Base-by-base conservation (phyloP, 2,888 invertebrate species). In the Dorcus parallelipipedus region DNA sequence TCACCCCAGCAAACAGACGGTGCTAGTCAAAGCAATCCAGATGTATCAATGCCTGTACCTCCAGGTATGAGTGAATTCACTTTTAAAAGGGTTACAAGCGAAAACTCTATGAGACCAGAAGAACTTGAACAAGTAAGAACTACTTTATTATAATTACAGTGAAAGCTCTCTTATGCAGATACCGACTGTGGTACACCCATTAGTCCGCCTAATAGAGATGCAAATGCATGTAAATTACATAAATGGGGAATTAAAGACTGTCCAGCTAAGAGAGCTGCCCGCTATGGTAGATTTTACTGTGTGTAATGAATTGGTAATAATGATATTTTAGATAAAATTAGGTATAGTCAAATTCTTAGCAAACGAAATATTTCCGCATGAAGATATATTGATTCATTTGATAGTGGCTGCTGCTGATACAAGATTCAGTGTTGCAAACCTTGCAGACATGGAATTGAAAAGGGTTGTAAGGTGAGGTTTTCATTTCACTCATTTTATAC, bases 351-450 rank as follows among this genome's bases (percentile, higher is more conserved):
- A 90, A 71, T 92, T 96, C 70, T 81, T 96, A 54, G 85, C 88
- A 49, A 85, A 87, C 64, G 92, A 92, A 50, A 83, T 93, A 42
- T 90, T 94, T 69, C 82, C 84, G 26, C 87, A 89, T 69, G 83
- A 85, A 23, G 91, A 92, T 58, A 84, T 90, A 33, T 81, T 93
- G 20, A 79, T 90, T 61, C 89, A 91, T 54, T 80, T 94, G 59
- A 86, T 95, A 7, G 86, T 96, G 5, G 95, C 92, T 2, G 90
- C 93, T 0, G 89, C 95, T 0, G 96, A 96, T 73, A 92, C 94
- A 0, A 82, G 95, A 62, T 95, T 90, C 75, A 91, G 89, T 77
- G 92, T 96, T 47, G 93, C 93, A 53, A 93, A 93, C 73, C 84
- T 89, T 56, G 95, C 94, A 1, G 93, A 95, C 72, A 86, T 88